A percentile compares a stretch with the other conserved stretches of the same genome.
phyloP scores from a whole-genome alignment of 1,140 invertebrate genomes.

The Pteromalus puparum region DNA sequence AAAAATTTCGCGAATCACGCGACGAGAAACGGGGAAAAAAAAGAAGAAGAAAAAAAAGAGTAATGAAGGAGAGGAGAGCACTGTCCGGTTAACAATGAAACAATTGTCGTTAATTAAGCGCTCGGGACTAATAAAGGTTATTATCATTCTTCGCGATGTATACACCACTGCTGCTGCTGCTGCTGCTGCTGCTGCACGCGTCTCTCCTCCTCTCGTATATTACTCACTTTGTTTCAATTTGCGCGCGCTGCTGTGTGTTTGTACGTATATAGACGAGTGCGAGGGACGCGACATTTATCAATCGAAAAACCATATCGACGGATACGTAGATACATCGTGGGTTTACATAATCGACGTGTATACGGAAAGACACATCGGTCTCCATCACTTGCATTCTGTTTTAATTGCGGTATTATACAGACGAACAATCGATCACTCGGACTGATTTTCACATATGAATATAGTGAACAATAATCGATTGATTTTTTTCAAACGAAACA shows the following conservation, averaged over 20 bases:
- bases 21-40: neutral
- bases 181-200: no score
- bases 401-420: no score
- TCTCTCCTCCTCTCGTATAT: constrained; percentile 10
- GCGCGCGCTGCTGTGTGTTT: neutral
- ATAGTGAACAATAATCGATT: no score
- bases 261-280: no score
- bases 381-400: no score
- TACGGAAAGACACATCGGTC: no score
- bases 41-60: neutral
- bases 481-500: no score
- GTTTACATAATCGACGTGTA: no score
- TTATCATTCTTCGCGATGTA: constrained; percentile 41
- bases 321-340: no score
- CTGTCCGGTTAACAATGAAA: constrained; percentile 46
- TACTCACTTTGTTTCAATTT: constrained; percentile 30
- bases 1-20: neutral
- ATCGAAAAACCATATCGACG: neutral
- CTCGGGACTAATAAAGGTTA: constrained; percentile 41
- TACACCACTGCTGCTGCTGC: neutral
- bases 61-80: constrained; percentile 30
- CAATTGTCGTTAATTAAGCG: constrained; percentile 48
- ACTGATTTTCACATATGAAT: no score
- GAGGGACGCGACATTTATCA: constrained; percentile 8
- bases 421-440: no score